Conservation (phyloP, 1,140 invertebrate species). For the Atopsyche davidsoni region DNA sequence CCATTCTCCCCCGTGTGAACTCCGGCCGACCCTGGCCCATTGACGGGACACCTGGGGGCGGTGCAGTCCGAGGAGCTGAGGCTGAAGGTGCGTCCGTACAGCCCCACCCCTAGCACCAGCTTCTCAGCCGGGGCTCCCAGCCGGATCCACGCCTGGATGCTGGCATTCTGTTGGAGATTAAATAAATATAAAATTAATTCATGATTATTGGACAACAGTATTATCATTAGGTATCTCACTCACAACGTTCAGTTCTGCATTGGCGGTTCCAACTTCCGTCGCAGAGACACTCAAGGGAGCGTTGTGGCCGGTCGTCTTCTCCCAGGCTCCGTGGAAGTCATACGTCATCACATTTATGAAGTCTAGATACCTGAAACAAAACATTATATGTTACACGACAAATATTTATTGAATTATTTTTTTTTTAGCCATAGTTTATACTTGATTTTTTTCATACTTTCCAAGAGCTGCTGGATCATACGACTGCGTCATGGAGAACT, state of each 20-base stretch:
- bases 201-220: too few species aligned
- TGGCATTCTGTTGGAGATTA: conserved; percentile 35
- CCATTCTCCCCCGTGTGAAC: conserved; percentile 64
- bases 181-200: too few species aligned
- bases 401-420: background rate
- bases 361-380: conserved; percentile 43
- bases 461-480: conserved; percentile 53
- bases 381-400: conserved; percentile 6
- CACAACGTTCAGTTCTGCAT: conserved; percentile 35
- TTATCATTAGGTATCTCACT: too few species aligned
- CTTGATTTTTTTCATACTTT: conserved; percentile 27
- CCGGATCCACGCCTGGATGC: conserved; percentile 37
- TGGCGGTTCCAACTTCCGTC: conserved; percentile 35
- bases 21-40: conserved; percentile 55
- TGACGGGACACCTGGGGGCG: conserved; percentile 45
- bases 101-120: conserved; percentile 60
- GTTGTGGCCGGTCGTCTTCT: conserved; percentile 53
- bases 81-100: conserved; percentile 64
- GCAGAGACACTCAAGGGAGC: conserved; percentile 49
- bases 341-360: conserved; percentile 67
- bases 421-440: background rate
- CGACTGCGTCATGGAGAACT: conserved; percentile 48
- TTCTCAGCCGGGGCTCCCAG: conserved; percentile 54
- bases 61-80: conserved; percentile 42
- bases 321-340: conserved; percentile 62